Evolutionary conservation across 2,888 invertebrate genomes (phyloP).

Genomic region (Cephus nigrinus): DNA sequence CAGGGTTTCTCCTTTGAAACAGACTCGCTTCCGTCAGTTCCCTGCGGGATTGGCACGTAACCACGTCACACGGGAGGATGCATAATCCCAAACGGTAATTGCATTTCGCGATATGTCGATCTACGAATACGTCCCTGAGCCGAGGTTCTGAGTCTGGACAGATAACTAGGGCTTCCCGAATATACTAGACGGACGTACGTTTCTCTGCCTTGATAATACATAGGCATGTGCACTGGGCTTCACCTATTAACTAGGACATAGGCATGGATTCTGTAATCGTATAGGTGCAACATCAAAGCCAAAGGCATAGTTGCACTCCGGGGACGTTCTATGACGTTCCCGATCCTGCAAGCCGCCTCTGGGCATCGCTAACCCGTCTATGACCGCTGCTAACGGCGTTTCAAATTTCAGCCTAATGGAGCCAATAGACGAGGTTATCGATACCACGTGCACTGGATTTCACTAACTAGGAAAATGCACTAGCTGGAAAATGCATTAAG

Average conservation of each 20-base stretch:
- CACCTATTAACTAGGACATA: constrained; percentile 42
- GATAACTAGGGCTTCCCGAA: constrained; percentile 15
- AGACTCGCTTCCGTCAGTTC: neutral
- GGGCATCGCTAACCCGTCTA: neutral
- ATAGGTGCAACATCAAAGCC: constrained; percentile 62
- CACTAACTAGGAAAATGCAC: neutral
- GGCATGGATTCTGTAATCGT: constrained; percentile 48
- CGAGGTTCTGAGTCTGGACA: constrained; percentile 26
- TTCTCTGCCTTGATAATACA: constrained; percentile 37
- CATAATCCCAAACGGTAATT: constrained; percentile 56
- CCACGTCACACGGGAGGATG: constrained; percentile 5
- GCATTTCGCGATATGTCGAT: constrained; percentile 57
- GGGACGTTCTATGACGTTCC: constrained; percentile 53
- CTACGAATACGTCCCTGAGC: constrained; percentile 47
- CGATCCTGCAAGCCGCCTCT: neutral
- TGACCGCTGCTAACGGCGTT: constrained; percentile 24
- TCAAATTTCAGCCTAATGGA: constrained; percentile 35
- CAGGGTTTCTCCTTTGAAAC: constrained; percentile 3
- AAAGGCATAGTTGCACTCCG: constrained; percentile 63
- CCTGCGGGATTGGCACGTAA: neutral
- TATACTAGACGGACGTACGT: constrained; percentile 9
- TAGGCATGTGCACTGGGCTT: constrained; percentile 26
- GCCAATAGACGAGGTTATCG: constrained; percentile 18
- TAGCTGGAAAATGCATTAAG: neutral
- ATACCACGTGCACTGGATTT: neutral